Percentiles rank a stretch among this genome's conserved stretches.
Conservation (phyloP, 2,113 vertebrate genomes). For the Notarius quadriscutis region DNA sequence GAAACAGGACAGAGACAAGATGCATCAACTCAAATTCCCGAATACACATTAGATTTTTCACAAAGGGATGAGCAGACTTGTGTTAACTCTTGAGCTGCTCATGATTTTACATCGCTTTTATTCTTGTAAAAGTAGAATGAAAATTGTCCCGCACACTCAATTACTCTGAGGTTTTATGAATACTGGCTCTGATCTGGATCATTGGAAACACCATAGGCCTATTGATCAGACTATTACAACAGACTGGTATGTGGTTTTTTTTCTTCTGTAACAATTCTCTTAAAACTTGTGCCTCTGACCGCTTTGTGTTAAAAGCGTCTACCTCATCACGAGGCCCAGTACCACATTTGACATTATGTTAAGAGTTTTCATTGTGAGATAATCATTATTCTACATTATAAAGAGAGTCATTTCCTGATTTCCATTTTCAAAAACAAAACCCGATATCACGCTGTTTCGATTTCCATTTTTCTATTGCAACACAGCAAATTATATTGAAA, state of each 20-base stretch:
- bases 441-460: background rate
- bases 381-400: background rate
- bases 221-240: no score
- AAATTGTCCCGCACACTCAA: background rate
- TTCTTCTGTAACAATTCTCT: background rate
- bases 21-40: background rate
- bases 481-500: background rate
- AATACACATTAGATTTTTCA: background rate
- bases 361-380: background rate
- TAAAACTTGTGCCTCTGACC: background rate
- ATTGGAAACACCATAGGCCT: background rate
- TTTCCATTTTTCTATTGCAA: background rate
- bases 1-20: background rate
- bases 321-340: background rate
- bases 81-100: no score
- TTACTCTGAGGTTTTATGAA: background rate
- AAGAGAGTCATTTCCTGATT: background rate
- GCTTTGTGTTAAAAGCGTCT: background rate
- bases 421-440: background rate
- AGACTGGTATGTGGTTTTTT: background rate
- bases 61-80: background rate
- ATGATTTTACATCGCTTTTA: background rate
- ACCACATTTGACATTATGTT: background rate
- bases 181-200: background rate
- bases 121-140: background rate